phyloP scores from a whole-genome alignment of 2,888 invertebrate species.

The Protonemura montana region DNA sequence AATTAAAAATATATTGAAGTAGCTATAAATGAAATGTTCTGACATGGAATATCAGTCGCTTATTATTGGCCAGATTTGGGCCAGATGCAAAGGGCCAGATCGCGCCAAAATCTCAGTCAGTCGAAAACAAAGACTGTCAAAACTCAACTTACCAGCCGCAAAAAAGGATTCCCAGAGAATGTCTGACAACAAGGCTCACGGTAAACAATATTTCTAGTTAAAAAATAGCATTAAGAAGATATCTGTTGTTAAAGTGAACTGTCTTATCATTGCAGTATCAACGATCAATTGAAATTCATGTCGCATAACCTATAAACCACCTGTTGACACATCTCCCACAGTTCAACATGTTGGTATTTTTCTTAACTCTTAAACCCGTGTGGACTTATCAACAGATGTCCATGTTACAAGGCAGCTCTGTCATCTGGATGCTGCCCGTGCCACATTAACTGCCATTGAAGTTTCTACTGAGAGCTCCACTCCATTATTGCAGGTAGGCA shows the following conservation, averaged over 20 bases:
- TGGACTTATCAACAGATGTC: background rate
- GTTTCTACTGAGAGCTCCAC: background rate
- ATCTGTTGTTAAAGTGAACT: background rate
- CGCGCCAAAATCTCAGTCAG: no score
- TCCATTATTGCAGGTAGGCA: background rate
- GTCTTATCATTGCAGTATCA: background rate
- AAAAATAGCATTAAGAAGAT: no score
- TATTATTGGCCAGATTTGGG: no score
- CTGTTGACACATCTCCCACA: background rate
- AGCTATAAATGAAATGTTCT: no score
- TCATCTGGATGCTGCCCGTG: background rate
- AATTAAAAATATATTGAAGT: no score
- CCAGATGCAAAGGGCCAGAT: no score
- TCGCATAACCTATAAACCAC: background rate
- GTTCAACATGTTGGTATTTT: background rate
- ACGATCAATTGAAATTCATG: background rate
- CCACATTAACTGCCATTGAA: background rate
- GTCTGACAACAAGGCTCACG: background rate
- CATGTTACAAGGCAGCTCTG: background rate
- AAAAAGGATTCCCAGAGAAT: no score
- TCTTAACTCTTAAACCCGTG: background rate
- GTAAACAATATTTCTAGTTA: background rate
- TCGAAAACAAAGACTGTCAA: no score
- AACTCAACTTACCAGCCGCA: no score
- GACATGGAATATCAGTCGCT: no score